Conservation (phyloP, 2,888 invertebrate genomes). For the Lamellibrachia satsuma region DNA sequence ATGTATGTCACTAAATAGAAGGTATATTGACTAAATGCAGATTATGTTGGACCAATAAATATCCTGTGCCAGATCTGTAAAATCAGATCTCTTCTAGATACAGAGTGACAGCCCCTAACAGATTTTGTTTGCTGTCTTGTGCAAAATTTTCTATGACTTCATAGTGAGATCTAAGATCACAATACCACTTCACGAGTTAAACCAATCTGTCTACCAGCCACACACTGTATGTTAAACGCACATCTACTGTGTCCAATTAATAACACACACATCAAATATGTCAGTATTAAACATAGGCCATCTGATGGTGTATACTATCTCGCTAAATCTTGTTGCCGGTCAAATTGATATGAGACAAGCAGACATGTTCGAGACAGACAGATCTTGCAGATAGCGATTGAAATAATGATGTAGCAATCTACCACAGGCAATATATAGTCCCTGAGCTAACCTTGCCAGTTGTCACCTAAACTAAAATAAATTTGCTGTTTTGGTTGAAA, state of each 20-base stretch:
- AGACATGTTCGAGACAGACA: not conserved
- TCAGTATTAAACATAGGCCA: constrained; percentile 17
- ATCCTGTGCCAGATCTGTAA: not conserved
- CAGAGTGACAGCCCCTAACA: not conserved
- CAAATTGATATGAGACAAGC: not conserved
- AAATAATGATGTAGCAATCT: not conserved
- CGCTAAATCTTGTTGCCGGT: not conserved
- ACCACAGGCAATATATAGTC: not conserved
- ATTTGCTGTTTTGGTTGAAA: not conserved
- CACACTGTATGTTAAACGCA: not conserved
- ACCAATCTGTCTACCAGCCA: not conserved
- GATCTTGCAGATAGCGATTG: not conserved
- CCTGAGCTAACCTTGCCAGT: not conserved
- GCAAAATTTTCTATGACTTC: not conserved
- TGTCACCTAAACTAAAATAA: not conserved
- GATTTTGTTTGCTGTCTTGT: not conserved
- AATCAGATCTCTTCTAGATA: not conserved
- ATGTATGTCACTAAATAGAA: too few species aligned
- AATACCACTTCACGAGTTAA: not conserved
- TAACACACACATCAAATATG: constrained; percentile 3
- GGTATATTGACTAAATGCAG: not conserved
- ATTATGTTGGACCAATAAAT: not conserved
- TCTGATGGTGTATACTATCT: not conserved
- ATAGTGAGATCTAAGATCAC: not conserved
- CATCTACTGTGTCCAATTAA: not conserved